Evolutionary conservation across 2,113 vertebrate species (phyloP).

Genomic region (Coturnix japonica): DNA sequence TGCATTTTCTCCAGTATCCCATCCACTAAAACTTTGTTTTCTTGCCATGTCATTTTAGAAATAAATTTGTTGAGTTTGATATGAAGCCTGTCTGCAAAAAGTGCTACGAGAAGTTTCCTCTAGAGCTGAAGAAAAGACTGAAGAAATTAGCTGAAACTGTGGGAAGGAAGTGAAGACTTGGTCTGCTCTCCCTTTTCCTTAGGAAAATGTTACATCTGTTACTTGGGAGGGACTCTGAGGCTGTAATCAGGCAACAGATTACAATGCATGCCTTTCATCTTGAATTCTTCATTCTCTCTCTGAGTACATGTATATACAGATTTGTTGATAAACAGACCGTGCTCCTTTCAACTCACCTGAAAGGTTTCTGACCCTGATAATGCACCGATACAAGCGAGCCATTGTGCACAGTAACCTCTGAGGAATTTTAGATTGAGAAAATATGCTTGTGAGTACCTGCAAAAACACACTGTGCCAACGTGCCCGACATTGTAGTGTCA

Average conservation of each 20-base stretch:
- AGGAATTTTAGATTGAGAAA: neutral
- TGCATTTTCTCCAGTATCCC: neutral
- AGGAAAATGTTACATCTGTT: conserved; percentile 32
- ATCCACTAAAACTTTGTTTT: conserved; percentile 28
- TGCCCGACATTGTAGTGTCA: neutral
- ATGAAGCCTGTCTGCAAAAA: conserved; percentile 99
- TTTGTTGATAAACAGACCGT: conserved; percentile 16
- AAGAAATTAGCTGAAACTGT: conserved; percentile 96
- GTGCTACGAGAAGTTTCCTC: conserved; percentile 98
- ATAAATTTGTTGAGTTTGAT: conserved; percentile 99
- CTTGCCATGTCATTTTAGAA: conserved; percentile 79
- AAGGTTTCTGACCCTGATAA: neutral
- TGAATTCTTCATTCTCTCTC: conserved; percentile 6
- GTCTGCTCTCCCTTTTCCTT: conserved; percentile 14
- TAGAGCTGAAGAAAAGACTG: conserved; percentile 98
- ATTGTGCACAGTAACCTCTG: neutral
- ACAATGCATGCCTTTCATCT: neutral
- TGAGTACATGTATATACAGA: neutral
- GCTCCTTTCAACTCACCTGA: conserved; percentile 26
- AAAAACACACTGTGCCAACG: neutral
- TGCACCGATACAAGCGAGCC: neutral
- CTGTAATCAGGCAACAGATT: conserved; percentile 24
- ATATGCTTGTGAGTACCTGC: neutral
- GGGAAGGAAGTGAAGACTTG: conserved; percentile 86
- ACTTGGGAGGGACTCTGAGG: conserved; percentile 21